phyloP scores from a whole-genome alignment of 2,888 invertebrate species.

The Hyposoter dolosus region DNA sequence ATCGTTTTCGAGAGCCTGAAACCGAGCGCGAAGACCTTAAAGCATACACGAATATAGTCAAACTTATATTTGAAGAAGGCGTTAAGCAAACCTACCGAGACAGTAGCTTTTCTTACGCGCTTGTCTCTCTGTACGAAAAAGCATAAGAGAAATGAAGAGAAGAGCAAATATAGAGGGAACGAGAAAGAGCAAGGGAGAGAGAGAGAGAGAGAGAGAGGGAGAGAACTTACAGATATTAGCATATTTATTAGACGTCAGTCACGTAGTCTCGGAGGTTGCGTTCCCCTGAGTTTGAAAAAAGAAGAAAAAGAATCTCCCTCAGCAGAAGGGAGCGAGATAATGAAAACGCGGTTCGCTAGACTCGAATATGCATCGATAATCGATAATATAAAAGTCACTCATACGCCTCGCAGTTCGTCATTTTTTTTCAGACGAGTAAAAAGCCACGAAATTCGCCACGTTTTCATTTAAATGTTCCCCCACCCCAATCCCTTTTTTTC shows the following conservation, averaged over 20 bases:
- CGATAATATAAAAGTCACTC: background rate
- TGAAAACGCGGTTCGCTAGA: background rate
- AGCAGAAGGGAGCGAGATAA: conserved; percentile 26
- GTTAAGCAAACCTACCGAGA: conserved; percentile 52
- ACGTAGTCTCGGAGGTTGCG: conserved; percentile 36
- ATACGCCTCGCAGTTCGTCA: background rate
- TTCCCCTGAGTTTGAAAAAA: conserved; percentile 37
- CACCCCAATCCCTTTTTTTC: background rate
- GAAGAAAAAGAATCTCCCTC: conserved; percentile 37
- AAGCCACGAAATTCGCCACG: background rate
- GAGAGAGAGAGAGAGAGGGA: conserved; percentile 18
- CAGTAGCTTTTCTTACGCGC: conserved; percentile 28
- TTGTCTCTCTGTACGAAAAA: background rate
- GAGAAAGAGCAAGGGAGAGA: background rate
- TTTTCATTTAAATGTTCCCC: background rate
- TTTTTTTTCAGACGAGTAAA: background rate
- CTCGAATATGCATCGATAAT: background rate
- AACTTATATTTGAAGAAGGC: conserved; percentile 18
- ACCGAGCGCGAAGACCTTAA: conserved; percentile 25
- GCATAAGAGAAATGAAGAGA: conserved; percentile 27
- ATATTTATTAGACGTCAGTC: conserved; percentile 78
- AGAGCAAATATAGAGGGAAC: background rate
- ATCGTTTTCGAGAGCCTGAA: conserved; percentile 18
- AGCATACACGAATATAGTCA: conserved; percentile 1
- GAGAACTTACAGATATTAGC: conserved; percentile 70